A percentile compares a stretch with the other conserved stretches of the same genome.
phyloP scores from a whole-genome alignment of 2,113 vertebrate genomes.

The Neolamprologus hecqui region DNA sequence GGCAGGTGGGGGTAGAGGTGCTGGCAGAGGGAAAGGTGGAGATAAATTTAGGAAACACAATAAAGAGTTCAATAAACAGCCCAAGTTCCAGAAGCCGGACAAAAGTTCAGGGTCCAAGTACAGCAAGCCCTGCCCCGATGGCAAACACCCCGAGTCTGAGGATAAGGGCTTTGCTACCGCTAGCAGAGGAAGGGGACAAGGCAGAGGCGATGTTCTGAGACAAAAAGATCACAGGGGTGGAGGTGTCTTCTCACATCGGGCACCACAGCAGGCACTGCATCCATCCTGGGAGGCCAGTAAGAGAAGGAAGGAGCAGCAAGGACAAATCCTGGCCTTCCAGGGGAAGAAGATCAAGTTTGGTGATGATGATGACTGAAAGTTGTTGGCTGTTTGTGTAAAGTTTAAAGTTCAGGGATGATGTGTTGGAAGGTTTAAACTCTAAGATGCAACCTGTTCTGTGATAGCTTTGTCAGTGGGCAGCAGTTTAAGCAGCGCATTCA shows the following conservation, averaged over 20 bases:
- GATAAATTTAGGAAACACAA: neutral
- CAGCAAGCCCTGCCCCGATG: neutral
- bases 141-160: neutral
- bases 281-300: constrained; percentile 97
- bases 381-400: neutral
- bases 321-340: constrained; percentile 85
- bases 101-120: neutral
- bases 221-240: neutral
- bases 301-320: constrained; percentile 83
- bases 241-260: constrained; percentile 24
- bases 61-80: neutral
- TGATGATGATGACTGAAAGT: constrained; percentile 61
- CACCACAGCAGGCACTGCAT: constrained; percentile 78
- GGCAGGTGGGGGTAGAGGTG: neutral
- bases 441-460: neutral
- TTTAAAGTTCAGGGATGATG: neutral
- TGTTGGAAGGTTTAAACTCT: neutral
- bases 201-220: neutral
- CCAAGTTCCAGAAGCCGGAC: neutral
- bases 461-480: neutral
- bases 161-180: neutral
- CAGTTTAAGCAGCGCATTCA: neutral
- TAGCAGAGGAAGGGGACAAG: constrained; percentile 4
- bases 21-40: neutral
- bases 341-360: constrained; percentile 96